Conservation (phyloP, 2,888 invertebrate species). For the Omphaloscelis lunosa region DNA sequence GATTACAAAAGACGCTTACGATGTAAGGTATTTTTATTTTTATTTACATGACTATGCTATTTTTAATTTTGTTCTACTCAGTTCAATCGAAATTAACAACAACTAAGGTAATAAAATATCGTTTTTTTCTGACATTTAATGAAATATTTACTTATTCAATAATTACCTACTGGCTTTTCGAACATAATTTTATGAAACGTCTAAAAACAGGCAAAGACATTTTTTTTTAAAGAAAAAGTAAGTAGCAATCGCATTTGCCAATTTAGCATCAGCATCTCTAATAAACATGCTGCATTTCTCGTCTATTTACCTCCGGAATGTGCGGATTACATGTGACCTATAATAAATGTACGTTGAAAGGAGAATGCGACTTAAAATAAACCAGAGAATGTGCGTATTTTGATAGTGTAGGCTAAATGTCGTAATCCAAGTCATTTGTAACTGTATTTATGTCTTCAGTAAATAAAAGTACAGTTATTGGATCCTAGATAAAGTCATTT, state of each 20-base stretch:
- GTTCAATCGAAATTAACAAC: constrained; percentile 18
- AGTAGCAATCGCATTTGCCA: constrained; percentile 5
- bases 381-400: constrained; percentile 35
- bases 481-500: not conserved
- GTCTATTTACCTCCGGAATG: constrained; percentile 27
- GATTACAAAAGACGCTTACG: constrained; percentile 22
- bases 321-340: constrained; percentile 30
- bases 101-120: not conserved
- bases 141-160: not conserved
- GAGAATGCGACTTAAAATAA: constrained; percentile 50
- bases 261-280: constrained; percentile 5
- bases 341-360: constrained; percentile 10
- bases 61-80: constrained; percentile 19
- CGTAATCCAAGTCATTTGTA: constrained; percentile 28
- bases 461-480: constrained; percentile 16
- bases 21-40: constrained; percentile 3
- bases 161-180: constrained; percentile 14
- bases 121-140: not conserved
- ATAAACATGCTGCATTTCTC: constrained; percentile 1
- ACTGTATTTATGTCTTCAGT: not conserved
- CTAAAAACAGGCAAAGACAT: not conserved
- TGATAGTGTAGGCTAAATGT: constrained; percentile 13
- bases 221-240: not conserved
- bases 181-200: not conserved
- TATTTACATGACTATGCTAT: constrained; percentile 28